Conservation (phyloP, 2,113 vertebrate species). For the Apistogramma diplotaenia region DNA sequence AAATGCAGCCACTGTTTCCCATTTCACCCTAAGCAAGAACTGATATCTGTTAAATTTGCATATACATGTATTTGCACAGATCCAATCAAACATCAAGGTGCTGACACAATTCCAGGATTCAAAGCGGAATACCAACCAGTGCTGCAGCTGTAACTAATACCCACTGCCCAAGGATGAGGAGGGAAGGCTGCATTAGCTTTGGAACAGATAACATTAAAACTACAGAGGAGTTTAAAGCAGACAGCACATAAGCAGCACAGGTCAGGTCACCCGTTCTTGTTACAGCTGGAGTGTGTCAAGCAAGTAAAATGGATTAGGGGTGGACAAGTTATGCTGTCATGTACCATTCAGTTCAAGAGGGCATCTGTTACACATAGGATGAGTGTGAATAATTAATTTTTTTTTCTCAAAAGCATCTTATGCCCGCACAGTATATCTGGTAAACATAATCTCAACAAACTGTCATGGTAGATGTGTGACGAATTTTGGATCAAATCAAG, state of each 20-base stretch:
- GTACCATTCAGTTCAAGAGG: slow-evolving; percentile 24
- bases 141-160: slow-evolving; percentile 70
- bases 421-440: background rate
- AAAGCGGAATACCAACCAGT: slow-evolving; percentile 69
- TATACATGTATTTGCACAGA: slow-evolving; percentile 78
- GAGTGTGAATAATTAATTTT: slow-evolving; percentile 32
- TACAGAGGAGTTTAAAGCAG: slow-evolving; percentile 58
- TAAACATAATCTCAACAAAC: slow-evolving; percentile 17
- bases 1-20: slow-evolving; percentile 71
- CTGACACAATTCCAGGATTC: slow-evolving; percentile 71
- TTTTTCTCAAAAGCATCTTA: slow-evolving; percentile 18
- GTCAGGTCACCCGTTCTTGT: slow-evolving; percentile 56
- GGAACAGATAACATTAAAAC: slow-evolving; percentile 67
- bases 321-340: slow-evolving; percentile 30
- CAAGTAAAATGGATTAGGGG: slow-evolving; percentile 51
- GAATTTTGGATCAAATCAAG: slow-evolving; percentile 34
- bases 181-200: slow-evolving; percentile 54
- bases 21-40: slow-evolving; percentile 72
- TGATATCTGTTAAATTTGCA: slow-evolving; percentile 77
- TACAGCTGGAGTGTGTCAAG: slow-evolving; percentile 48
- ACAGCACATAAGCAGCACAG: slow-evolving; percentile 23
- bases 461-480: slow-evolving; percentile 31
- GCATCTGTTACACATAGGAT: slow-evolving; percentile 21
- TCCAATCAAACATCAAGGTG: slow-evolving; percentile 79
- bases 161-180: slow-evolving; percentile 50